Conservation (phyloP, 1,140 invertebrate genomes). For the Bombus polaris region DNA sequence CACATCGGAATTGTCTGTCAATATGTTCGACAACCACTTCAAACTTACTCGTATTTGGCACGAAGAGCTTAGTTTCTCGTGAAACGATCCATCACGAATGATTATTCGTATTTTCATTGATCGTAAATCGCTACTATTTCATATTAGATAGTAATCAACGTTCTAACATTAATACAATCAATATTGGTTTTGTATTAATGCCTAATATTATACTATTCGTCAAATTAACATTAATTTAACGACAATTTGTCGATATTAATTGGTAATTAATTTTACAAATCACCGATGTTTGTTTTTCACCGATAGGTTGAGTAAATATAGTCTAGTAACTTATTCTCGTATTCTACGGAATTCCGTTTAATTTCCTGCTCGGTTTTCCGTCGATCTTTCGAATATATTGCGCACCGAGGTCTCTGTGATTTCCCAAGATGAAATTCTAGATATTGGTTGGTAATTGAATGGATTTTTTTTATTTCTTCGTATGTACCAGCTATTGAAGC, state of each 20-base stretch:
- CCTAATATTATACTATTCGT: too few species aligned
- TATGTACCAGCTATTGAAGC: background rate
- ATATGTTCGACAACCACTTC: constrained; percentile 5
- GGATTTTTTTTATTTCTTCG: background rate
- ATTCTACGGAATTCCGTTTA: background rate
- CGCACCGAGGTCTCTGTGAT: background rate
- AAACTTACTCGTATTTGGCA: background rate
- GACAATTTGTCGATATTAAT: too few species aligned
- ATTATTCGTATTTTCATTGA: too few species aligned
- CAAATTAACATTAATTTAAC: too few species aligned
- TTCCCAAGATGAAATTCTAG: background rate
- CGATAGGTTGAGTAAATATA: background rate
- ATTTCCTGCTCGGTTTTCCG: background rate
- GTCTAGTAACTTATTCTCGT: background rate
- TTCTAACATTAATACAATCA: too few species aligned
- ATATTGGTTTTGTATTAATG: too few species aligned
- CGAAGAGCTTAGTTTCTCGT: too few species aligned
- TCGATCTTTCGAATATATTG: background rate
- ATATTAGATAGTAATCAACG: too few species aligned
- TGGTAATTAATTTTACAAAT: too few species aligned
- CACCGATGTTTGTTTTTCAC: too few species aligned
- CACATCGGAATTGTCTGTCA: constrained; percentile 26
- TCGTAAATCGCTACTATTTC: background rate
- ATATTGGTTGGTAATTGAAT: background rate
- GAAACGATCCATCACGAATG: too few species aligned